Base-by-base conservation (phyloP, 1,140 invertebrate genomes). In the Eriocheir sinensis region DNA sequence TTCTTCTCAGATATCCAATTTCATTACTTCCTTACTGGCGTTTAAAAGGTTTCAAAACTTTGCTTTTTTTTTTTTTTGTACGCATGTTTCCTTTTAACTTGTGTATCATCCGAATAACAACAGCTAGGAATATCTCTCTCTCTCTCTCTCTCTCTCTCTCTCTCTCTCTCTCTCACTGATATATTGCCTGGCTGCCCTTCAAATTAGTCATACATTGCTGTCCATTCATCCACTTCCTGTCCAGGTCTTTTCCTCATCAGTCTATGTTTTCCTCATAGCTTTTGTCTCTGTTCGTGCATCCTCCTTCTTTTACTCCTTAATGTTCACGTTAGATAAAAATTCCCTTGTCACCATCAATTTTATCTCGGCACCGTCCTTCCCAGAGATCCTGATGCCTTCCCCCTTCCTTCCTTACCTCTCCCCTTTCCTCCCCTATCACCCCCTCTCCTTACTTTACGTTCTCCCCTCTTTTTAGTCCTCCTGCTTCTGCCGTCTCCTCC, bases 191-290 rank as follows among this genome's bases (percentile, higher is more conserved):
- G 4, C 44, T 48, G 4, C 27, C 44, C n/a, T n/a, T n/a, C n/a
- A n/a, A n/a, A 6, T 15, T 48, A 17, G 9, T 53, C 48, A 53
- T n/a, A n/a, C n/a, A 72, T 72, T n/a, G 12, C 60, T 72, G 17
- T n/a, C 60, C 60, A 72, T 72, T 72, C 60, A 72, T 72, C 60
- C 60, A 72, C 60, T 72, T 72, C 60, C 60, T 72, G 21, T n/a
- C n/a, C 21, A 21, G 12, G 27, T 72, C 21, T 72, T 72, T 72
- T 27, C 21, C 21, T 27, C n/a, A n/a, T 72, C 60, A 17, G 12
- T 72, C 60, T 72, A n/a, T n/a, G 4, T n/a, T 21, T n/a, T 21
- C 21, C n/a, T n/a, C 27, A n/a, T n/a, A n/a, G n/a, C n/a, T n/a
- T n/a, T n/a, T n/a, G n/a, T n/a, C 21, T 72, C 21, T 21, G 27